Conservation (phyloP, 2,113 vertebrate genomes). For the Nesoenas mayeri region DNA sequence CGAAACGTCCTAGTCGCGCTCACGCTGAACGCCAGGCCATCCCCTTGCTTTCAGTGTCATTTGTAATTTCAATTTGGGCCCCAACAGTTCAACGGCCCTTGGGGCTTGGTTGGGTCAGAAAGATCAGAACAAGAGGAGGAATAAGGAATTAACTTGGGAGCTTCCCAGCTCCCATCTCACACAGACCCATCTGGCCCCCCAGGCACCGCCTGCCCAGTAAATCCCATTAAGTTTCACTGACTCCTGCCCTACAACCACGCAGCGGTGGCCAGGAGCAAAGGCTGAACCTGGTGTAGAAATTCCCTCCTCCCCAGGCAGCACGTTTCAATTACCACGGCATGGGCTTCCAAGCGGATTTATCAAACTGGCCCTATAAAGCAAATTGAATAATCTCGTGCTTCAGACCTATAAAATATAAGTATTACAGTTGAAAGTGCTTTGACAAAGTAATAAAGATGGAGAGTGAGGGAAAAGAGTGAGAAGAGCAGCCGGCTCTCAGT, state of each 20-base stretch:
- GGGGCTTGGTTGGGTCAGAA: neutral
- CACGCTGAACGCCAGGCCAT: neutral
- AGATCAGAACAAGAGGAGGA: neutral
- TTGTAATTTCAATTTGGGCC: constrained; percentile 24
- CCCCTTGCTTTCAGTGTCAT: neutral
- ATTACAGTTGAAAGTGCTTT: constrained; percentile 60
- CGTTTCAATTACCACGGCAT: constrained; percentile 38
- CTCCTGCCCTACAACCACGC: neutral
- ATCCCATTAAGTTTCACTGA: neutral
- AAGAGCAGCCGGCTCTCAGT: neutral
- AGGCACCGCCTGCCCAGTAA: neutral
- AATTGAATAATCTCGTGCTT: constrained; percentile 69
- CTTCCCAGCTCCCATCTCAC: neutral
- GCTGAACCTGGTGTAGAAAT: constrained; percentile 5
- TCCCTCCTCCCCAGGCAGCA: constrained; percentile 17
- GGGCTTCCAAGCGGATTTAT: constrained; percentile 56
- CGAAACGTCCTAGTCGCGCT: neutral
- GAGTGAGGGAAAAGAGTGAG: neutral
- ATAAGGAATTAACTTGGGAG: neutral
- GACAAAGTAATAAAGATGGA: constrained; percentile 58
- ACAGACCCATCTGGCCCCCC: neutral
- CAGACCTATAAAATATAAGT: constrained; percentile 63
- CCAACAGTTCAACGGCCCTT: neutral
- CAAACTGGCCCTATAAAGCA: constrained; percentile 62
- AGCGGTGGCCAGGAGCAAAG: neutral